Evolutionary conservation across 2,797 vertebrate species (phyloP).

Genomic region (Hypotaenidia philippensis): DNA sequence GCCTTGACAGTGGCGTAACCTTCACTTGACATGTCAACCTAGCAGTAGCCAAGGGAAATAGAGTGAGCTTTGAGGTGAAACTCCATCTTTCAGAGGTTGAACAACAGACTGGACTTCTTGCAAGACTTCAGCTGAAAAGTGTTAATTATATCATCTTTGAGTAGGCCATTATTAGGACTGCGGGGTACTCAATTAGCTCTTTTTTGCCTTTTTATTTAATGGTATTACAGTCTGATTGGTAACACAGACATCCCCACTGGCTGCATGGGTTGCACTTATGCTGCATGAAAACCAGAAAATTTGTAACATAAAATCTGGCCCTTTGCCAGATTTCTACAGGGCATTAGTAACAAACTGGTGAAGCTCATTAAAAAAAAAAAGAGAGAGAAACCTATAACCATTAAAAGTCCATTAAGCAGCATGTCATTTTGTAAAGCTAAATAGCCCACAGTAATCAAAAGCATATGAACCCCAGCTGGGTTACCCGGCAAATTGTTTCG

Average conservation of each 20-base stretch:
- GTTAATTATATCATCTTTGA: constrained; percentile 40
- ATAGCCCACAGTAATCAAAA: constrained; percentile 99
- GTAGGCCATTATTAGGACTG: constrained; percentile 34
- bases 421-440: constrained; percentile 99
- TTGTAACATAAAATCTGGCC: constrained; percentile 92
- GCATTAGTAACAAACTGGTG: constrained; percentile 99
- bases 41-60: background rate
- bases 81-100: constrained; percentile 23
- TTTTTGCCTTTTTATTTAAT: constrained; percentile 61
- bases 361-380: constrained; percentile 98
- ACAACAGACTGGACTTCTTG: constrained; percentile 12
- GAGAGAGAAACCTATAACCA: constrained; percentile 97
- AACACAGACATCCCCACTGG: constrained; percentile 76
- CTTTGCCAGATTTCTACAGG: constrained; percentile 94
- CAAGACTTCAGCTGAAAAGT: constrained; percentile 57
- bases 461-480: constrained; percentile 99
- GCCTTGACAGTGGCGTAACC: background rate
- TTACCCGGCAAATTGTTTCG: constrained; percentile 96
- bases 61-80: background rate
- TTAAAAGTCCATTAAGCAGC: constrained; percentile 99
- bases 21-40: background rate
- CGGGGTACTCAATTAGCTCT: constrained; percentile 62
- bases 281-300: constrained; percentile 83
- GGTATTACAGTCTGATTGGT: constrained; percentile 69
- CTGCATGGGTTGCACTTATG: constrained; percentile 85